These are phyloP conservation scores for Diabrotica virgifera DNA, from an alignment of 1,140 invertebrate genomes.

Conservation along the genomic window DNA sequence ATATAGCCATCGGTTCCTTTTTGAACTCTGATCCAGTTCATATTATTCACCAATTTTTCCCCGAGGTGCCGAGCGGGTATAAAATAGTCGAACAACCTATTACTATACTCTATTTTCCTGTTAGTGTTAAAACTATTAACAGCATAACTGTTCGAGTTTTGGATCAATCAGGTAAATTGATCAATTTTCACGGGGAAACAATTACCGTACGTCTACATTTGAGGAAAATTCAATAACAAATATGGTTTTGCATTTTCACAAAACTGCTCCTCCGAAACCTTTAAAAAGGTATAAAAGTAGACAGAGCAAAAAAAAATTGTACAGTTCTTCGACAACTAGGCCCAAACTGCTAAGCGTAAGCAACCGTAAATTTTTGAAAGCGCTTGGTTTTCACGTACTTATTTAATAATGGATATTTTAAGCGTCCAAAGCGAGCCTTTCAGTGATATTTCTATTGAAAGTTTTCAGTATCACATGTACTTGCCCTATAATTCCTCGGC, in stretches of 20 bases:
- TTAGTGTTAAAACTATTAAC: too few species aligned
- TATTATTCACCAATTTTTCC: too few species aligned
- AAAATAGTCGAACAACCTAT: too few species aligned
- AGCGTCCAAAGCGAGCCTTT: not conserved
- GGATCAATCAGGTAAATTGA: not conserved
- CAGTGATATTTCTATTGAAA: not conserved
- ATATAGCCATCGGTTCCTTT: not conserved
- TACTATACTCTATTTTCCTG: too few species aligned
- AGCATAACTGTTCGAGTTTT: too few species aligned
- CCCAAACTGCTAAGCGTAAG: not conserved
- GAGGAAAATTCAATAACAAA: not conserved
- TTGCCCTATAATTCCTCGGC: not conserved
- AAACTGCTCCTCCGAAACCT: not conserved
- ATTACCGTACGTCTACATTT: not conserved
- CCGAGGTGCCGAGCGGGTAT: too few species aligned
- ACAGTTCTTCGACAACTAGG: not conserved
- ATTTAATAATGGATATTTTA: not conserved
- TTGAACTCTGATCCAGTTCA: too few species aligned
- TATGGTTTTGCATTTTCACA: not conserved
- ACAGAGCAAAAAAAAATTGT: not conserved
- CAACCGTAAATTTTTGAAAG: not conserved
- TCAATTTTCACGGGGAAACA: not conserved
- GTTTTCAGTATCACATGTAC: not conserved
- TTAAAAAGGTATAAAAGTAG: conserved; percentile 5
- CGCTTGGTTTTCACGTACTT: too few species aligned